These are phyloP conservation scores for Philotrypesis tridentata DNA, from an alignment of 1,140 invertebrate genomes.

Conservation along the genomic window DNA sequence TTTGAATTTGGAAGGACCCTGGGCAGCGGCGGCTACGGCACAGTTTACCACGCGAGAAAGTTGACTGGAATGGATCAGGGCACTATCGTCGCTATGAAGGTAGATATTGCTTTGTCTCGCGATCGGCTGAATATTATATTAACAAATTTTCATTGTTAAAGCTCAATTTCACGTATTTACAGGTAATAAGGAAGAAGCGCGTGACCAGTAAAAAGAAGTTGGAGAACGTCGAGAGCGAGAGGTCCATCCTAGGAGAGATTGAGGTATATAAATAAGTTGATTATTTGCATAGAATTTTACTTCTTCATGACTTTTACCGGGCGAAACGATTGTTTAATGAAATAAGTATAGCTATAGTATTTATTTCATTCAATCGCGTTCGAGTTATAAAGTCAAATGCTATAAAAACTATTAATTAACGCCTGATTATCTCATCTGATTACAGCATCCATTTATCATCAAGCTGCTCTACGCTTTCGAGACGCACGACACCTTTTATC, in stretches of 20 bases:
- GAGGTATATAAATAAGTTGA: too few species aligned
- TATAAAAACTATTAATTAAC: background rate
- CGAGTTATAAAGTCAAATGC: too few species aligned
- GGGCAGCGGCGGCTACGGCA: slow-evolving; percentile 99
- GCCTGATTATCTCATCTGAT: slow-evolving; percentile 56
- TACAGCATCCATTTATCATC: slow-evolving; percentile 97
- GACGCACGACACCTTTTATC: slow-evolving; percentile 97
- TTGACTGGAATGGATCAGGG: slow-evolving; percentile 91
- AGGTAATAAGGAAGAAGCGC: slow-evolving; percentile 85
- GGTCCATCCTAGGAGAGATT: slow-evolving; percentile 86
- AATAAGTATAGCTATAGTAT: too few species aligned
- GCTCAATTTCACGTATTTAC: background rate
- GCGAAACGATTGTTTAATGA: too few species aligned
- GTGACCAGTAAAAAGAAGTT: slow-evolving; percentile 85
- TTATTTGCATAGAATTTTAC: too few species aligned
- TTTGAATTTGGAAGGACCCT: slow-evolving; percentile 97
- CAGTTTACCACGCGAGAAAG: slow-evolving; percentile 96
- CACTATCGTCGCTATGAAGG: slow-evolving; percentile 99
- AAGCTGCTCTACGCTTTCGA: slow-evolving; percentile 99
- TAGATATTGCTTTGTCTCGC: too few species aligned
- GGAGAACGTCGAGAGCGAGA: slow-evolving; percentile 70
- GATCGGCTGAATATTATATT: too few species aligned
- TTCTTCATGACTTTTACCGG: too few species aligned
- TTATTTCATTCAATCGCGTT: too few species aligned
- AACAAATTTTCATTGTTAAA: background rate